A percentile compares a stretch with the other conserved stretches of the same genome.
These are phyloP conservation scores for Ceyx margarethae DNA, from an alignment of 2,113 vertebrate genomes.

Conservation along the genomic window DNA sequence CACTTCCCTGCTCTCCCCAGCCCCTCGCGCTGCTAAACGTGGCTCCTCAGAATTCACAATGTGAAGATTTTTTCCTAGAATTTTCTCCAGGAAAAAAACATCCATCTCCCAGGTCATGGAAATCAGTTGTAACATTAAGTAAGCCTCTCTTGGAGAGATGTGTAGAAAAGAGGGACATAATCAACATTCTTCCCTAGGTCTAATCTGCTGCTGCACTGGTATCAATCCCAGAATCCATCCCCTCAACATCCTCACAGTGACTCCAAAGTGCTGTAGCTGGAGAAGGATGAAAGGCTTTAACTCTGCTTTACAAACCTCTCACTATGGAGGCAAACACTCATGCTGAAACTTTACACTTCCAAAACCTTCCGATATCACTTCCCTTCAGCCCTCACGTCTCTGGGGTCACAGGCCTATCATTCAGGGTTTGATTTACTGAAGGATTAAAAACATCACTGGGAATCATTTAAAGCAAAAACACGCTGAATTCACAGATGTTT, in stretches of 20 bases:
- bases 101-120: not conserved
- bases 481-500: not conserved
- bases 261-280: not conserved
- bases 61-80: not conserved
- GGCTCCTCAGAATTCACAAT: not conserved
- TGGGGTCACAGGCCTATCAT: not conserved
- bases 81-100: constrained; percentile 29
- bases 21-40: not conserved
- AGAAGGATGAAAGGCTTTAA: not conserved
- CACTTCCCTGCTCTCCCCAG: not conserved
- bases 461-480: not conserved
- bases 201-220: not conserved
- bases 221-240: not conserved
- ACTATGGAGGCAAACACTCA: not conserved
- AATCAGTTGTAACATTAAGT: not conserved
- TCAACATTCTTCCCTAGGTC: not conserved
- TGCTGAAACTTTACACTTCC: not conserved
- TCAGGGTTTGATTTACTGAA: not conserved
- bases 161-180: not conserved
- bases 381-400: not conserved
- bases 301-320: not conserved
- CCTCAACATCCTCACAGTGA: not conserved
- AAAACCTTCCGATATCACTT: not conserved
- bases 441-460: not conserved
- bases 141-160: not conserved